Percentiles rank a stretch among this genome's conserved stretches.
Conservation (phyloP, 2,113 vertebrate species). For the Donacobius atricapilla region DNA sequence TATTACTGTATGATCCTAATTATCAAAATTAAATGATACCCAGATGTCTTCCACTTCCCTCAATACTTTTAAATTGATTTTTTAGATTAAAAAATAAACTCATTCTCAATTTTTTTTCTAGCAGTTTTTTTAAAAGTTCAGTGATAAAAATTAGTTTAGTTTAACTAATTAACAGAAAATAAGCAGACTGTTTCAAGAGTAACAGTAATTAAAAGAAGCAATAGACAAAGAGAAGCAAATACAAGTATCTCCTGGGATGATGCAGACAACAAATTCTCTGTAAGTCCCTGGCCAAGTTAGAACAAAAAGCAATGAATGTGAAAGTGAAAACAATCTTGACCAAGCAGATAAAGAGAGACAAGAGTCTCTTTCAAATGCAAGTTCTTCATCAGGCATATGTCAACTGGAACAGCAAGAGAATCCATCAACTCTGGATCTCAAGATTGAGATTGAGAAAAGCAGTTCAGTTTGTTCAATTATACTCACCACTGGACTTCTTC, state of each 20-base stretch:
- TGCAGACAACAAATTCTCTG: not conserved
- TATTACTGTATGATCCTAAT: not conserved
- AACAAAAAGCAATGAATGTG: not conserved
- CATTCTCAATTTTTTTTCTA: not conserved
- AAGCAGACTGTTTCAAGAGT: not conserved
- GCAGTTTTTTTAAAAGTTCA: not conserved
- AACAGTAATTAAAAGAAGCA: constrained; percentile 16
- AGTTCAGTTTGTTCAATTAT: constrained; percentile 44
- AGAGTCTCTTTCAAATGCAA: not conserved
- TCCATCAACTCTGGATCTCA: constrained; percentile 17
- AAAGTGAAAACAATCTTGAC: not conserved
- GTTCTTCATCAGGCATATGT: constrained; percentile 27
- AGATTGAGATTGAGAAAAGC: not conserved
- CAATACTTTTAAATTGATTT: not conserved
- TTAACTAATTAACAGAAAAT: not conserved
- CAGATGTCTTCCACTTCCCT: not conserved
- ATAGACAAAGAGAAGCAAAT: not conserved
- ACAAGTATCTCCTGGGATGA: not conserved
- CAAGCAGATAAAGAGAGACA: constrained; percentile 5
- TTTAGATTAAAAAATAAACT: not conserved
- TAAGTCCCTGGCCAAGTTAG: not conserved
- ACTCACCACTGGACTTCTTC: not conserved
- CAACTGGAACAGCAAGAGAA: constrained; percentile 36
- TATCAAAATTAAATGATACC: not conserved
- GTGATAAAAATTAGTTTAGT: not conserved